Evolutionary conservation across 1,140 invertebrate genomes (phyloP).

Genomic region (Notospermus geniculatus): DNA sequence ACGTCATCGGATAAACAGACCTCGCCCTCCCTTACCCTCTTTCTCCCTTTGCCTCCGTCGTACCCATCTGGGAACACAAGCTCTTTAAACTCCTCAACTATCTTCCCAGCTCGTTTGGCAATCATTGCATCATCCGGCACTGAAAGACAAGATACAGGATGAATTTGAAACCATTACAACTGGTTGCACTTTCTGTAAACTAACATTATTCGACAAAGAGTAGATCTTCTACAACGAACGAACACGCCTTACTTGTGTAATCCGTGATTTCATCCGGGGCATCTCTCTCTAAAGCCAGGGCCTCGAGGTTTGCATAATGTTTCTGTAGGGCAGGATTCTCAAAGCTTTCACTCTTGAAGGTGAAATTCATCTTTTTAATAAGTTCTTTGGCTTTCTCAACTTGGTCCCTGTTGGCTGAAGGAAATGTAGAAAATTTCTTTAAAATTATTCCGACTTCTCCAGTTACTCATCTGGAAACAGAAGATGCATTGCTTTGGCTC

Average conservation of each 20-base stretch:
- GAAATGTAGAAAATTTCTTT: constrained; percentile 7
- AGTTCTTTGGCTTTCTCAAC: constrained; percentile 58
- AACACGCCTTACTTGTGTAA: constrained; percentile 49
- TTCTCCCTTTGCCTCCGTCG: constrained; percentile 30
- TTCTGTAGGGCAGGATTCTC: constrained; percentile 59
- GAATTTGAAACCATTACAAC: background rate
- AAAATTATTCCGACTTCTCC: too few relatives aligned
- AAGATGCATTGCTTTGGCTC: too few relatives aligned
- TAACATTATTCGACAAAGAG: background rate
- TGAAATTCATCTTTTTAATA: constrained; percentile 59
- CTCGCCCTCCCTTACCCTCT: background rate
- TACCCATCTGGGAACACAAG: constrained; percentile 50
- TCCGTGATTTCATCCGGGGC: constrained; percentile 57
- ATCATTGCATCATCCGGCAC: constrained; percentile 54
- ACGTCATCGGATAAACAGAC: background rate
- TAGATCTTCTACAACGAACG: background rate
- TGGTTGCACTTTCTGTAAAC: background rate
- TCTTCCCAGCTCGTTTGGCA: constrained; percentile 52
- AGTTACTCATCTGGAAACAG: too few relatives aligned
- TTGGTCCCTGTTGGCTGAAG: constrained; percentile 44
- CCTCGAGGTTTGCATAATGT: constrained; percentile 60
- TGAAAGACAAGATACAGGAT: constrained; percentile 24
- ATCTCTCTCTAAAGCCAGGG: constrained; percentile 57
- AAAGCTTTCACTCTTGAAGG: constrained; percentile 56
- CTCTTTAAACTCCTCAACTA: constrained; percentile 55